These are phyloP conservation scores for Sarotherodon lohbergeri DNA, from an alignment of 2,113 vertebrate genomes.

Conservation along the genomic window DNA sequence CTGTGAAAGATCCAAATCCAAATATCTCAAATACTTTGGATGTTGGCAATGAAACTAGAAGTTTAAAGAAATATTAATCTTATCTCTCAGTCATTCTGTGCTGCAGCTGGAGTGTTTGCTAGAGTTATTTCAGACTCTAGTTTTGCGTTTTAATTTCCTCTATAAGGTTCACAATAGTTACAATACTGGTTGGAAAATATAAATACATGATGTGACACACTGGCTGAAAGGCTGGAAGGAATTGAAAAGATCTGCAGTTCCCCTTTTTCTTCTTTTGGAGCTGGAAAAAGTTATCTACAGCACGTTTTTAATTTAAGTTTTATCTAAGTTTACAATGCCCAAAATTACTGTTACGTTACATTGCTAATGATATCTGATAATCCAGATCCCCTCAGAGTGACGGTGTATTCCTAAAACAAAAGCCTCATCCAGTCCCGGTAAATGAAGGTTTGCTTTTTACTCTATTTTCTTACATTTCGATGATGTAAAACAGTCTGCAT, in stretches of 20 bases:
- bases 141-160: neutral
- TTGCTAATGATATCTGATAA: fast-evolving
- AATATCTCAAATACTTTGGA: neutral
- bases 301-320: neutral
- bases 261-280: neutral
- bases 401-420: fast-evolving
- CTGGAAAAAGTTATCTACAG: fast-evolving
- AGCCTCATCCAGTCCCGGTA: fast-evolving
- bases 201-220: neutral
- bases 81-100: fast-evolving
- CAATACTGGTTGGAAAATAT: neutral
- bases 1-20: slow-evolving; percentile 49
- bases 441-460: fast-evolving
- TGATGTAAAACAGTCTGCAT: neutral
- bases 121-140: neutral
- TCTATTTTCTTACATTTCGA: fast-evolving
- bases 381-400: neutral
- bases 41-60: neutral
- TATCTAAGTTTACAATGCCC: neutral
- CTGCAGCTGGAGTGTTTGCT: neutral
- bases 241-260: neutral
- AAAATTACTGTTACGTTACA: fast-evolving
- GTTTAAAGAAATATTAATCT: neutral
- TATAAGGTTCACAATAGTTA: neutral
- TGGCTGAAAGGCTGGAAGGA: neutral